These are phyloP conservation scores for Propithecus perrieri DNA, from an alignment of 2,797 vertebrate genomes.

Conservation along the genomic window DNA sequence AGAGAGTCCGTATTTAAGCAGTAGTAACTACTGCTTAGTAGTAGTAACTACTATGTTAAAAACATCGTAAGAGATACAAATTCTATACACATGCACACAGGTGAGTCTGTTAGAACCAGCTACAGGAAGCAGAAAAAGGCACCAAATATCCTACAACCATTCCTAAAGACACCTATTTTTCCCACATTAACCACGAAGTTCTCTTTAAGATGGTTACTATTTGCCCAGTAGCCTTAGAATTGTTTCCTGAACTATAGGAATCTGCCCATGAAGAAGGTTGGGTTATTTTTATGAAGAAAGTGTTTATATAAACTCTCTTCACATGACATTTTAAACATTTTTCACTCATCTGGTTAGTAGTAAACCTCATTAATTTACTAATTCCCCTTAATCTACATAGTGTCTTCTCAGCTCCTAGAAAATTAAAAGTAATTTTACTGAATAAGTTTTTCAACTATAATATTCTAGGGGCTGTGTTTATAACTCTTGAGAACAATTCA, in stretches of 20 bases:
- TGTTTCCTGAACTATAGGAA: neutral
- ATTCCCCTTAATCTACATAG: neutral
- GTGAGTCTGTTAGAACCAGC: accelerated
- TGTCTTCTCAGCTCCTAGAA: neutral
- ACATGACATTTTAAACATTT: neutral
- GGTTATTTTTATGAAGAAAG: neutral
- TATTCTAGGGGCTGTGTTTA: accelerated
- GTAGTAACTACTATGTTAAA: neutral
- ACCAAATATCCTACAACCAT: too few relatives aligned
- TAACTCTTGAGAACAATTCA: neutral
- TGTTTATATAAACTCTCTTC: neutral
- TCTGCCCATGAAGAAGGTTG: neutral
- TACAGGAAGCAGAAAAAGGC: neutral
- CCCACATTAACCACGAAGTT: neutral
- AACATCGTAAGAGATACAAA: neutral
- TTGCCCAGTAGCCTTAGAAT: neutral
- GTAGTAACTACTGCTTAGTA: too few relatives aligned
- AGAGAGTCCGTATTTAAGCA: neutral
- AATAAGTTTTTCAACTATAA: neutral
- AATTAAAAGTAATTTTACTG: neutral
- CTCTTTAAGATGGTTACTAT: neutral
- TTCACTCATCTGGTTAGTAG: neutral
- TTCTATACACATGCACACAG: accelerated
- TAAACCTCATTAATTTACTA: neutral
- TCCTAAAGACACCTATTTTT: neutral